A percentile compares a stretch with the other conserved stretches of the same genome.
phyloP scores from a whole-genome alignment of 2,113 vertebrate species.

The Sapajus apella region DNA sequence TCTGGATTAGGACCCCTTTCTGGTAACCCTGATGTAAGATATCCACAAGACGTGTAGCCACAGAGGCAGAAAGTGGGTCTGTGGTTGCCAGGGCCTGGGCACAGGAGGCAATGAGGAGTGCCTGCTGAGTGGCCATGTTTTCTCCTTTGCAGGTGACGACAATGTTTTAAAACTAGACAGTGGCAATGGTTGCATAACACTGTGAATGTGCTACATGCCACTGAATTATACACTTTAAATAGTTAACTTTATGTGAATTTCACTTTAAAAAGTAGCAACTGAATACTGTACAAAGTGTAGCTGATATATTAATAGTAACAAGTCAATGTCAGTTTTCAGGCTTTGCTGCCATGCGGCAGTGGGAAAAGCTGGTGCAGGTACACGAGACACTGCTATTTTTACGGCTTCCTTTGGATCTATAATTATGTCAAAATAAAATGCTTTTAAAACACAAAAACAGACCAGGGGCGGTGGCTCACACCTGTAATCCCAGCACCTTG shows the following conservation, averaged over 20 bases:
- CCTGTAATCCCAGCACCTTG: too few relatives aligned
- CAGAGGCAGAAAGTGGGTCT: neutral
- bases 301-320: neutral
- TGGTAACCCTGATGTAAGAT: neutral
- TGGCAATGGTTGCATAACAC: neutral
- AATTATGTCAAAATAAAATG: neutral
- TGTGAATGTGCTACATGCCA: neutral
- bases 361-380: neutral
- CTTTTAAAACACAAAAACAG: neutral
- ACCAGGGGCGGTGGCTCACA: too few relatives aligned
- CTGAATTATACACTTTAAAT: neutral
- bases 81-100: neutral
- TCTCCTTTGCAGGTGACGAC: neutral
- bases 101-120: neutral
- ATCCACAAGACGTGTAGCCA: neutral
- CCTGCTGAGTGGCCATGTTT: neutral
- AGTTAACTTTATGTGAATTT: neutral
- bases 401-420: neutral
- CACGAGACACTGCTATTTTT: neutral
- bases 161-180: neutral
- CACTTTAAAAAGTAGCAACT: neutral
- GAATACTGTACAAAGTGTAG: neutral
- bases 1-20: too few relatives aligned
- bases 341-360: neutral
- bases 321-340: neutral